phyloP scores from a whole-genome alignment of 2,113 vertebrate genomes.

The Muscicapa adusta region DNA sequence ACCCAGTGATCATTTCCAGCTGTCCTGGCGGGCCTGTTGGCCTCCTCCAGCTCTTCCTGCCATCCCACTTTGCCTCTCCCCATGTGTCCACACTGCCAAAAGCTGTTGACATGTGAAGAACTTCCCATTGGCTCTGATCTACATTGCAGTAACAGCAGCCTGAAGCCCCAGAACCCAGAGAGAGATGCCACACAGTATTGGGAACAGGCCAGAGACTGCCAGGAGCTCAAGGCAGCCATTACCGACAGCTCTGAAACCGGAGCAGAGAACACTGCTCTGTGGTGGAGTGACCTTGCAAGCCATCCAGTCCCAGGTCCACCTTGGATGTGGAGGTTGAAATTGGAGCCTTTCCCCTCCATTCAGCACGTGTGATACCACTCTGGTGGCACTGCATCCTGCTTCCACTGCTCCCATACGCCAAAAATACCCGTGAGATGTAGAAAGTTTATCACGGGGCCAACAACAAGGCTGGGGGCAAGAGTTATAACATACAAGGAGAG shows the following conservation, averaged over 20 bases:
- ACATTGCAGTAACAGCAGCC: not conserved
- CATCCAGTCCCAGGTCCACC: not conserved
- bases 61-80: not conserved
- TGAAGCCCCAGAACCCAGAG: not conserved
- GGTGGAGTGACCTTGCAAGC: not conserved
- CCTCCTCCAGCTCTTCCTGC: not conserved
- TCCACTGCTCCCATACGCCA: fast-evolving
- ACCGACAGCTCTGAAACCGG: not conserved
- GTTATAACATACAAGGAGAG: not conserved
- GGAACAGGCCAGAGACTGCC: not conserved
- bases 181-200: not conserved
- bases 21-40: fast-evolving
- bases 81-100: fast-evolving
- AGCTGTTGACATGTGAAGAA: not conserved
- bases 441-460: not conserved
- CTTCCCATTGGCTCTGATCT: not conserved
- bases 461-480: fast-evolving
- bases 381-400: not conserved
- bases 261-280: not conserved
- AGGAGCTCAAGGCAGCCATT: not conserved
- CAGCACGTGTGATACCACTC: not conserved
- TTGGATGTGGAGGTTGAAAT: not conserved
- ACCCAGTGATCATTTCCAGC: not conserved
- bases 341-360: not conserved
- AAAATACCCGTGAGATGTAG: not conserved